phyloP scores from a whole-genome alignment of 2,888 invertebrate genomes.

The Yponomeuta evonymella region DNA sequence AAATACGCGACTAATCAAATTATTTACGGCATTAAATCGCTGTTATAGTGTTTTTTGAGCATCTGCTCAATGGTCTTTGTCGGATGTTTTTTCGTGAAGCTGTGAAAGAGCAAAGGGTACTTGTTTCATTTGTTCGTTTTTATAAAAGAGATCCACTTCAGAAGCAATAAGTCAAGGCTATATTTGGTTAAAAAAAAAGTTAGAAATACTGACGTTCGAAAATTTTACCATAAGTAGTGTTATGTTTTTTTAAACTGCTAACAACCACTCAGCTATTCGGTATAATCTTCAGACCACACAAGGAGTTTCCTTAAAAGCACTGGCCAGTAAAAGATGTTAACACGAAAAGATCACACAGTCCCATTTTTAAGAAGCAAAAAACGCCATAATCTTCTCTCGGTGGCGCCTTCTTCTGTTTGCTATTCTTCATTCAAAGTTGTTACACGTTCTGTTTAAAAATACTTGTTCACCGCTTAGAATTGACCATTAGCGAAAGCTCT shows the following conservation, averaged over 20 bases:
- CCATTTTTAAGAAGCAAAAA: conserved; percentile 65
- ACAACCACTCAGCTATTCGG: background rate
- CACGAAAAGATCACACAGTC: conserved; percentile 59
- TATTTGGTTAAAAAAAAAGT: background rate
- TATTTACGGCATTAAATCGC: conserved; percentile 73
- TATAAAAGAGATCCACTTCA: background rate
- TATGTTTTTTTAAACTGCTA: background rate
- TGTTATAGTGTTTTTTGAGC: conserved; percentile 44
- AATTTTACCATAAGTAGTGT: background rate
- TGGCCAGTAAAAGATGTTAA: conserved; percentile 72
- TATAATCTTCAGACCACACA: conserved; percentile 55
- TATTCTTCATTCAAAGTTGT: conserved; percentile 56
- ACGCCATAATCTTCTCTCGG: conserved; percentile 61
- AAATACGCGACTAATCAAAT: conserved; percentile 75
- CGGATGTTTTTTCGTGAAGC: conserved; percentile 17
- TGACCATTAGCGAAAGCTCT: conserved; percentile 44
- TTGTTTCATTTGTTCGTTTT: background rate
- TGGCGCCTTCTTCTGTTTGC: conserved; percentile 44
- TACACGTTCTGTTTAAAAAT: conserved; percentile 62
- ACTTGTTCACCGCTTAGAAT: conserved; percentile 47
- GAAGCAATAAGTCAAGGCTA: background rate
- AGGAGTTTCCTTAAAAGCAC: conserved; percentile 52
- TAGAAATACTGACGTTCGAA: background rate
- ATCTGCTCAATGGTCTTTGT: conserved; percentile 43
- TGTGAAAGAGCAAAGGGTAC: background rate